Base-by-base conservation (phyloP, 2,797 vertebrate species). In the Allobates femoralis region DNA sequence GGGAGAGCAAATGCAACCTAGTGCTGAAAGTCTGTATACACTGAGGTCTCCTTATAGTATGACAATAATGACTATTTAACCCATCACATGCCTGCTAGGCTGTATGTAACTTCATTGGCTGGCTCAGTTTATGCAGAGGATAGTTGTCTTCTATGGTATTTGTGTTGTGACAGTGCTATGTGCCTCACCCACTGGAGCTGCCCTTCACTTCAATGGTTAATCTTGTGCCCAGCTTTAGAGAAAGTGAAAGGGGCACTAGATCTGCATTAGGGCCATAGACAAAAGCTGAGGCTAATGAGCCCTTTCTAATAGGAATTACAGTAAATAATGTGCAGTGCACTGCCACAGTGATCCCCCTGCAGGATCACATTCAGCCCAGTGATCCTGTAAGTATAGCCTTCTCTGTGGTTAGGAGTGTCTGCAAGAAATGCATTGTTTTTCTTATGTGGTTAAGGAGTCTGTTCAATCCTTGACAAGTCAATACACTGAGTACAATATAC, bases 381-480 rank as follows among this genome's bases (percentile, higher is more conserved):
- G 37, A 53, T 87, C 69, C 77, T 69, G 34, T 71, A 69, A 28
- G 64, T 87, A 26, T 64, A 75, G 14, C n/a, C 74, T 50, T 60
- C 32, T 66, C n/a, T 87, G 62, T 34, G 46, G 60, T 58, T 77
- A 60, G 41, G 56, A 26, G 80, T 73, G 46, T 79, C 53, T 78
- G 53, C 30, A 37, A 46, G 34, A 56, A 79, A 53, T 69, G 64
- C 62, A 56, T 56, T 78, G 73, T 32, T 83, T 8, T 55, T 60
- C 46, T 55, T 67, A 67, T 77, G 60, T 83, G 60, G 73, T 83
- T 78, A 53, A 87, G 62, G 73, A 85, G 76, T 79, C 51, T 73
- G 81, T 58, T 73, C 30, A 73, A 37, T 56, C 30, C 34, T 80
- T 80, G 34, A 18, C n/a, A 73, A 55, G 51, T 73, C 81, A 71